These are phyloP conservation scores for Ricordea florida DNA, from an alignment of 92 coral and sea anemone genomes.

Conservation along the genomic window DNA sequence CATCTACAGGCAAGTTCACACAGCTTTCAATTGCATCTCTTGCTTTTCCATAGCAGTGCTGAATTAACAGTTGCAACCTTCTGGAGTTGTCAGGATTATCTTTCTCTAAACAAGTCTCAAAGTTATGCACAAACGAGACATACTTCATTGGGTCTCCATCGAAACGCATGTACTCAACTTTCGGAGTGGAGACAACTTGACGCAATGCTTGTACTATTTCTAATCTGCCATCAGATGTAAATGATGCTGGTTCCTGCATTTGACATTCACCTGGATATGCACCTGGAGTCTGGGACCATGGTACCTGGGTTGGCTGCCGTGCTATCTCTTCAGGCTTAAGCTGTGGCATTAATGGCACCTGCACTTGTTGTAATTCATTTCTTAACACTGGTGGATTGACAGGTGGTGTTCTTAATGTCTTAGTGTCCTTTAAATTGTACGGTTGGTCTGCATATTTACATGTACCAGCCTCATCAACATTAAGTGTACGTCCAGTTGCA, in stretches of 20 bases:
- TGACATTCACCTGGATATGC: too few species aligned
- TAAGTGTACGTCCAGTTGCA: neutral
- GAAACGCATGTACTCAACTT: slow-evolving; percentile 34
- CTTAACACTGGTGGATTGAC: neutral
- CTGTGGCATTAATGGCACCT: neutral
- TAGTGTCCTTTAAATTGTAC: neutral
- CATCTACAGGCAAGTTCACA: too few species aligned
- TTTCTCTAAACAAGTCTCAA: slow-evolving; percentile 17
- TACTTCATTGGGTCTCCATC: slow-evolving; percentile 26
- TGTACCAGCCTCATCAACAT: neutral
- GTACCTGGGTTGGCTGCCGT: neutral
- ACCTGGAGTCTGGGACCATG: too few species aligned
- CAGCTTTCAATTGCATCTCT: too few species aligned
- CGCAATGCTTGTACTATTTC: too few species aligned
- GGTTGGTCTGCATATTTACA: neutral
- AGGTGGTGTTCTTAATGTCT: neutral
- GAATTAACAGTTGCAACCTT: slow-evolving; percentile 16
- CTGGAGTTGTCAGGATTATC: slow-evolving; percentile 11
- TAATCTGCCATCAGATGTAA: too few species aligned
- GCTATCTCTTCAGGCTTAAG: neutral
- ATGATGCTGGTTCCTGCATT: too few species aligned
- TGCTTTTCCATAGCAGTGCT: too few species aligned
- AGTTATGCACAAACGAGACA: slow-evolving; percentile 15
- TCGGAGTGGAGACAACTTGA: too few species aligned
- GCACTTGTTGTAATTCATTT: neutral